Evolutionary conservation across 2,797 vertebrate species (phyloP), one percentile per base, ranked within the genome.

Genomic region (Odontamblyopus lacepedii): DNA sequence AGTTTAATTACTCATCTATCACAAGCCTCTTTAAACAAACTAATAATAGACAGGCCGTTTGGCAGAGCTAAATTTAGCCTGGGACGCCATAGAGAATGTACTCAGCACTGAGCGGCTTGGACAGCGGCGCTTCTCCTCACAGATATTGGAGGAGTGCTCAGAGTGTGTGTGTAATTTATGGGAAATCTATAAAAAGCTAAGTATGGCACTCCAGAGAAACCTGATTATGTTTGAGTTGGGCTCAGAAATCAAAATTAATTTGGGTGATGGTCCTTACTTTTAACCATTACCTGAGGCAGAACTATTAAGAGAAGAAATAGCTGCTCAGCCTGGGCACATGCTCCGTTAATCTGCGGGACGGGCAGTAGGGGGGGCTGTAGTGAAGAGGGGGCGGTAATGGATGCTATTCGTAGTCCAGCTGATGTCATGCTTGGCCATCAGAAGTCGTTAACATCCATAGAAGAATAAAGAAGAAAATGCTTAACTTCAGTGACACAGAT

Each of bases 221-320:
- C 82, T 85, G 85, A 93, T 92, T 92, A 91, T 79, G 78, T 84
- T 81, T 83, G 83, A 90, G 82, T 75, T 77, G 57, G 84, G 83
- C 83, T 85, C 80, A 88, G 81, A 92, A 92, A 90, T 92, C 84
- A 88, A 88, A 91, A 92, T 92, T 78, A 86, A 93, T 93, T 90
- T 85, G 69, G 76, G 76, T 84, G 85, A 87, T 77, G 82, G 70
- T 79, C 66, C 64, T 26, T 4, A 79, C 85, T 85, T 70, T 67
- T 78, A 67, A 75, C 79, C 67, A 88, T 90, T 90, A 93, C 87
- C 88, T 89, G 88, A 83, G 82, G 78, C 80, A 79, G 67, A 75
- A 78, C 76, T 86, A 87, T 93, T 91, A 88, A 75, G 80, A 80
- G 86, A 88, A 84, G 83, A 83, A 91, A 90, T 87, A 77, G 83